Conservation (phyloP, 1,140 invertebrate species). For the Aleiodes sp. region DNA sequence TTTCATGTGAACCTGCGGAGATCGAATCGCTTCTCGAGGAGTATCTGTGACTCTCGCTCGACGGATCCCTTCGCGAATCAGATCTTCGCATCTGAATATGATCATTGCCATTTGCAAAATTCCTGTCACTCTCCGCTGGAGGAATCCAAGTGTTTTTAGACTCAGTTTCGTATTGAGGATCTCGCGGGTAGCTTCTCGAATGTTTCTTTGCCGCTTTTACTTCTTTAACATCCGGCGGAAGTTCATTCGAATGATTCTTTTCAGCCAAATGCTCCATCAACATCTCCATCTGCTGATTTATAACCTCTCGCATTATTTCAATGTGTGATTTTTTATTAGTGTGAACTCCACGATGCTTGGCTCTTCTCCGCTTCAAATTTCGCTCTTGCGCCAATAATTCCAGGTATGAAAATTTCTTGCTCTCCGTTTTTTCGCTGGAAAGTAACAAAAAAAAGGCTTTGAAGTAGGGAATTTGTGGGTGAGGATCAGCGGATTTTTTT, state of each 20-base stretch:
- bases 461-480: no score
- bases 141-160: no score
- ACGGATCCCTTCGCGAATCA: background rate
- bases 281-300: slow-evolving; percentile 70
- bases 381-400: slow-evolving; percentile 70
- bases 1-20: background rate
- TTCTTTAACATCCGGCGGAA: background rate
- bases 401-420: slow-evolving; percentile 49
- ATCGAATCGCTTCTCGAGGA: background rate
- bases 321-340: slow-evolving; percentile 72
- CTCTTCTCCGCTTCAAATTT: slow-evolving; percentile 71
- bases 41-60: background rate
- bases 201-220: background rate
- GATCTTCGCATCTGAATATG: background rate
- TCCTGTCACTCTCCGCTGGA: no score
- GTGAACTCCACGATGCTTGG: slow-evolving; percentile 72
- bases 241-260: background rate
- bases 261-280: slow-evolving; percentile 51
- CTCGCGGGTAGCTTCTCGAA: background rate
- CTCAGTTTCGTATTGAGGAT: no score
- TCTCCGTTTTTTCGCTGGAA: slow-evolving; percentile 25
- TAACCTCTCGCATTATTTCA: slow-evolving; percentile 72
- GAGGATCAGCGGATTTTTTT: no score
- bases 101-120: background rate
- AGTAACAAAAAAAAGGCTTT: no score